phyloP scores from a whole-genome alignment of 53 echinoderm and acorn worm genomes.

The Patiria pectinifera region DNA sequence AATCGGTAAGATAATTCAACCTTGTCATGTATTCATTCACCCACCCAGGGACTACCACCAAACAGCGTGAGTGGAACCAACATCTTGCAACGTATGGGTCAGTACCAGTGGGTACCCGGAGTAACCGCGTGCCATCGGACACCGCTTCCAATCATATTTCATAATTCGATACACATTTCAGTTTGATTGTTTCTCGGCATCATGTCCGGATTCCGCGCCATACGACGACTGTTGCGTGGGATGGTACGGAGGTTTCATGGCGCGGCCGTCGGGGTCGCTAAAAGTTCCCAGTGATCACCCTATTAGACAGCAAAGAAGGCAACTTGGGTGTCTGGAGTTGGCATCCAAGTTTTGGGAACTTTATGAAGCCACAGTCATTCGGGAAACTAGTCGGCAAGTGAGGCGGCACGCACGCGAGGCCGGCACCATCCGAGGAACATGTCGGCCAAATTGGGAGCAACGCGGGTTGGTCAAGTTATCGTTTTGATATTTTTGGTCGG shows the following conservation, averaged over 20 bases:
- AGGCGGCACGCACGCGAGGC: not conserved
- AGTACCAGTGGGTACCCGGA: not conserved
- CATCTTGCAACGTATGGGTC: not conserved
- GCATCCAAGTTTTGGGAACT: not conserved
- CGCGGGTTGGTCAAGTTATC: conserved; percentile 1
- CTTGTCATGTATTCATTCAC: not conserved
- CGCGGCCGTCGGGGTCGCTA: conserved; percentile 29
- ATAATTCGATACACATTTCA: conserved; percentile 65
- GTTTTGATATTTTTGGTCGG: not conserved
- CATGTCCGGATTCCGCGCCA: conserved; percentile 15
- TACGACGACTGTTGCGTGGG: conserved; percentile 18
- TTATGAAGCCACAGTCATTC: not conserved
- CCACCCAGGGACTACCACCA: not conserved
- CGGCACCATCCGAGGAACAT: not conserved
- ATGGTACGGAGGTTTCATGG: not conserved
- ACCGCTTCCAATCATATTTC: conserved; percentile 52
- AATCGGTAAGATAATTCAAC: not conserved
- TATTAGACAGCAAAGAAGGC: not conserved
- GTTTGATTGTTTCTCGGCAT: conserved; percentile 49
- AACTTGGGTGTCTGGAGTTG: not conserved
- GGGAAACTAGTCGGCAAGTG: not conserved
- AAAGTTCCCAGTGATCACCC: not conserved
- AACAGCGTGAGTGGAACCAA: not conserved
- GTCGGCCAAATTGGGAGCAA: not conserved
- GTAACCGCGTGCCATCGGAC: conserved; percentile 42